Conservation (phyloP, 2,113 vertebrate species). For the Axis porcinus region DNA sequence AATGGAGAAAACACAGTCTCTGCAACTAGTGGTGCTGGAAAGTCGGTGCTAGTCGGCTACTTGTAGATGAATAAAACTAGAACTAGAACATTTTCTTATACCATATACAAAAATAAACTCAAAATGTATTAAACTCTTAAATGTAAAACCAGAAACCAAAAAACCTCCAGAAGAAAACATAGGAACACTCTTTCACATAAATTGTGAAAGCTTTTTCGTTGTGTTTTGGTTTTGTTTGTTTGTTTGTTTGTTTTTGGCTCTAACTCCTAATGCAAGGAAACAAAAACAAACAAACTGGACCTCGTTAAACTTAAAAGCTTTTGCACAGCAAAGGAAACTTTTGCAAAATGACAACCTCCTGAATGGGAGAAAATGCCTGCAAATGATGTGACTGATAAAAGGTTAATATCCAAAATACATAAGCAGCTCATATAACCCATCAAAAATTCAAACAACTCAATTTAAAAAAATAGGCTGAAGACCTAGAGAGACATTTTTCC, state of each 20-base stretch:
- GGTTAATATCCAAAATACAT: neutral
- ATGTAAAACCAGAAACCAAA: neutral
- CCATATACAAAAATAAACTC: neutral
- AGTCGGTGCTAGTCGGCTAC: neutral
- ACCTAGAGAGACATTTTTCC: neutral
- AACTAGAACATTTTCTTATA: neutral
- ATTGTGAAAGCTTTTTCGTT: neutral
- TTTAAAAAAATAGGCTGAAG: neutral
- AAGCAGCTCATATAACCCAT: neutral
- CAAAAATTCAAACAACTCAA: neutral
- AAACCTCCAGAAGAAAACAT: neutral
- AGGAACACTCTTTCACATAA: neutral
- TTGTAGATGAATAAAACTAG: neutral
- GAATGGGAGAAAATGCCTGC: neutral
- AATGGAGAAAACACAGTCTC: neutral
- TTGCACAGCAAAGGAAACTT: neutral
- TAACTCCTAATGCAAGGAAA: neutral
- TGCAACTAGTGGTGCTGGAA: neutral
- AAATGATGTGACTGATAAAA: neutral
- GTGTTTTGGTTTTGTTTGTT: neutral
- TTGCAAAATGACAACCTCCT: neutral
- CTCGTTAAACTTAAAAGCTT: neutral
- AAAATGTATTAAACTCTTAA: neutral
- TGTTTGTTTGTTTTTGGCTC: neutral
- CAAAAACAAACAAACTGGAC: neutral